Base-by-base conservation (phyloP, 1,140 invertebrate genomes). In the Zaprionus tsacasi region DNA sequence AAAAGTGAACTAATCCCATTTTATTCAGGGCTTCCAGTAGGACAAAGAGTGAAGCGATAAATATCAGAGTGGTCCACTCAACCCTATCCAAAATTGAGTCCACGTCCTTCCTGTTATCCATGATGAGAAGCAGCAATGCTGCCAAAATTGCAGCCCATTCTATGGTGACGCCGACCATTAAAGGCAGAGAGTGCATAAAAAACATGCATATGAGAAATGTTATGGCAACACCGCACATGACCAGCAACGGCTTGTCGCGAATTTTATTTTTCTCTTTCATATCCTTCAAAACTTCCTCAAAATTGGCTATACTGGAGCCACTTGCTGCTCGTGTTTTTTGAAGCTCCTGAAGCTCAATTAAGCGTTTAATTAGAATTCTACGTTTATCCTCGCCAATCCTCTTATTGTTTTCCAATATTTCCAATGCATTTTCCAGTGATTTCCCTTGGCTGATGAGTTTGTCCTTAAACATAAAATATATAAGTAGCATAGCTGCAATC, bases 1-100 rank as follows among this genome's bases (percentile, higher is more conserved):
- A 95, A 93, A 94, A 96, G 1, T 93, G 93, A 1, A 97, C 95
- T 0, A 97, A 85, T 2, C 95, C 95, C 15, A 97, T 79, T 73
- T 94, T 92, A 0, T 94, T 93, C 11, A 97, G 82, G 11, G 95
- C 95, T 92, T 96, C 96, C 95, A 96, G 96, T 1, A 97, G 92
- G 11, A 96, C 94, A 74, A 97, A 97, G 0, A 97, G 91, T 0
- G 95, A 94, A 1, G 95, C 95, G 81, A 97, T 96, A 82, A 97
- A 97, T 15, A 97, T 90, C 0, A 97, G 92, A 0, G 96, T 97
- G 1, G 94, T 94, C 96, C 96, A 97, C 91, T 97, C 96, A 0
- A 97, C 94, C 50, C 95, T 93, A 0, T 94, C 93, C 45, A 97
- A 92, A n/a, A 97, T 92, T 21, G 93, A 93, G 66, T 96, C 95